A percentile compares a stretch with the other conserved stretches of the same genome.
These are phyloP conservation scores for Boloria euphrosyne DNA, from an alignment of 2,888 invertebrate species.

Conservation along the genomic window DNA sequence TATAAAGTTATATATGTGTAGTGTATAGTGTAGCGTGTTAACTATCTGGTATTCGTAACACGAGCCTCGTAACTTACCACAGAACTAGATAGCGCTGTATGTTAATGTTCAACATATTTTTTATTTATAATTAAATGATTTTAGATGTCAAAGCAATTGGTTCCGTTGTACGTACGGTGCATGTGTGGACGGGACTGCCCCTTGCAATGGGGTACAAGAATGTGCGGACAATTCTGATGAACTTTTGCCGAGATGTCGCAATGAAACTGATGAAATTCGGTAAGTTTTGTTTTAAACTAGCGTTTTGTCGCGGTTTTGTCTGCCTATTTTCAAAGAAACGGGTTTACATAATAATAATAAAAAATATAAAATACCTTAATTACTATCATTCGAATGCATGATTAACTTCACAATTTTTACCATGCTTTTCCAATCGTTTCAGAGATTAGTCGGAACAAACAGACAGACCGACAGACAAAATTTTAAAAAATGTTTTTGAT, in stretches of 20 bases:
- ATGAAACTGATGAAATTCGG: conserved; percentile 47
- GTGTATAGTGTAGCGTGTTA: too few species aligned
- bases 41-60: too few species aligned
- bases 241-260: conserved; percentile 61
- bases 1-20: neutral
- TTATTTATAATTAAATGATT: neutral
- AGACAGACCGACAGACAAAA: too few species aligned
- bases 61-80: too few species aligned
- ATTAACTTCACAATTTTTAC: too few species aligned
- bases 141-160: conserved; percentile 31
- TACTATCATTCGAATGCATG: too few species aligned
- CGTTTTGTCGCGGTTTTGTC: neutral
- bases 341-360: too few species aligned
- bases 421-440: too few species aligned
- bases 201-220: conserved; percentile 52
- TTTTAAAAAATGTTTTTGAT: too few species aligned
- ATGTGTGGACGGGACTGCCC: conserved; percentile 50
- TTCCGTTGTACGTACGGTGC: conserved; percentile 52
- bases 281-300: conserved; percentile 1
- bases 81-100: too few species aligned
- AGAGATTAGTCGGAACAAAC: too few species aligned
- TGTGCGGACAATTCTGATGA: conserved; percentile 75
- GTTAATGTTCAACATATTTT: neutral
- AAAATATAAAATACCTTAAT: too few species aligned
- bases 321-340: neutral